Conservation (phyloP, 2,888 invertebrate species). For the Agrochola lychnidis region DNA sequence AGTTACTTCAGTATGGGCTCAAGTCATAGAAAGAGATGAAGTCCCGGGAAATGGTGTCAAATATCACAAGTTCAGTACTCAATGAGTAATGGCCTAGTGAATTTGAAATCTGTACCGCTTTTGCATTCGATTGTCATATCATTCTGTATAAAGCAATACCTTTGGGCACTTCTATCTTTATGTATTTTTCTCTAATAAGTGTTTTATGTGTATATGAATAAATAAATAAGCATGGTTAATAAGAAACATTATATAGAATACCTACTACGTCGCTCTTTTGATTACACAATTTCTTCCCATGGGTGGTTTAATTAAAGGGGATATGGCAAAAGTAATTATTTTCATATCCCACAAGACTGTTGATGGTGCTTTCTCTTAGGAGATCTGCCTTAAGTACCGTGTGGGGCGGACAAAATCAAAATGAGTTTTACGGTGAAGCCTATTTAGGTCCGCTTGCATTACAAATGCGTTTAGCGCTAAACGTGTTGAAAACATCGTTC, state of each 20-base stretch:
- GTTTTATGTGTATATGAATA: neutral
- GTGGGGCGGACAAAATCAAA: neutral
- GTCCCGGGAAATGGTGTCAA: neutral
- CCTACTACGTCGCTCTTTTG: neutral
- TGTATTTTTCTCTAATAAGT: no score
- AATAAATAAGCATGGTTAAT: neutral
- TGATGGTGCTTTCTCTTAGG: neutral
- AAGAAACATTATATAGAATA: neutral
- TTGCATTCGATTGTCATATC: neutral
- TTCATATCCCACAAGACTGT: neutral
- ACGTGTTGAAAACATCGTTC: no score
- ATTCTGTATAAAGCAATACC: neutral
- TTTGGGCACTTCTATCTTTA: no score
- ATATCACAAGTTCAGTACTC: neutral
- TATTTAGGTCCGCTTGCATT: no score
- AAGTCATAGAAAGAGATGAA: neutral
- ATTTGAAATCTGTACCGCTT: neutral
- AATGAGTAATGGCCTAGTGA: neutral
- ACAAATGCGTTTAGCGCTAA: no score
- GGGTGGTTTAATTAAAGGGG: neutral
- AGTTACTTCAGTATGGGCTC: neutral
- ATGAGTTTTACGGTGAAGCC: no score
- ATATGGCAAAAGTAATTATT: conserved; percentile 25
- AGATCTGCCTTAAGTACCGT: neutral
- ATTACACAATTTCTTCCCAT: neutral